Evolutionary conservation across 2,888 invertebrate species (phyloP).

Genomic region (Apantesis nais): DNA sequence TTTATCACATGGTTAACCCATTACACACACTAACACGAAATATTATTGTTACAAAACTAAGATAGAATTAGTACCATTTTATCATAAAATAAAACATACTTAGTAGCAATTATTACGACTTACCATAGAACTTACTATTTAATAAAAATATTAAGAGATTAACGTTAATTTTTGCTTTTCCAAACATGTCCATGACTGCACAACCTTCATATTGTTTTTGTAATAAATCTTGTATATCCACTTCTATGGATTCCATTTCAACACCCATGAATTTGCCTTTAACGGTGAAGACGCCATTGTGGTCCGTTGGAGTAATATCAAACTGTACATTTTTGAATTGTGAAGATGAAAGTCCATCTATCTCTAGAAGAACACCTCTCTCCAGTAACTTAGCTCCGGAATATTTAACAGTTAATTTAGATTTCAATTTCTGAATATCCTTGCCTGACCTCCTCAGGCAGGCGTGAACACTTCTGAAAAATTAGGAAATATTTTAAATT

Average conservation of each 20-base stretch:
- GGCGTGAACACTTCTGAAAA: slow-evolving; percentile 84
- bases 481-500: slow-evolving; percentile 12
- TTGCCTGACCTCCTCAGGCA: slow-evolving; percentile 78
- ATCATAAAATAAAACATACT: slow-evolving; percentile 3
- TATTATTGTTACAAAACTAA: background rate
- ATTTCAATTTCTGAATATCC: slow-evolving; percentile 84
- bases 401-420: slow-evolving; percentile 87
- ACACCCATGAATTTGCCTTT: slow-evolving; percentile 92
- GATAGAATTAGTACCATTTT: background rate
- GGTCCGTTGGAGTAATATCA: slow-evolving; percentile 89
- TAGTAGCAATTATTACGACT: slow-evolving; percentile 57
- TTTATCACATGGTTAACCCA: background rate
- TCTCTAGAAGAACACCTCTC: slow-evolving; percentile 89
- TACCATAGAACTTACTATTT: slow-evolving; percentile 91
- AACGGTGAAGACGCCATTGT: slow-evolving; percentile 89
- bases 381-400: slow-evolving; percentile 89
- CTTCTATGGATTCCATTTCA: slow-evolving; percentile 89
- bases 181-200: slow-evolving; percentile 91
- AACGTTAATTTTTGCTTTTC: slow-evolving; percentile 91
- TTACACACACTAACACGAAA: background rate
- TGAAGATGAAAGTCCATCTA: slow-evolving; percentile 88
- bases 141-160: slow-evolving; percentile 90
- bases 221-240: slow-evolving; percentile 90
- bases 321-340: slow-evolving; percentile 92
- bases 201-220: slow-evolving; percentile 92